Evolutionary conservation across 2,113 vertebrate species (phyloP).

Genomic region (Haemorhous mexicanus): DNA sequence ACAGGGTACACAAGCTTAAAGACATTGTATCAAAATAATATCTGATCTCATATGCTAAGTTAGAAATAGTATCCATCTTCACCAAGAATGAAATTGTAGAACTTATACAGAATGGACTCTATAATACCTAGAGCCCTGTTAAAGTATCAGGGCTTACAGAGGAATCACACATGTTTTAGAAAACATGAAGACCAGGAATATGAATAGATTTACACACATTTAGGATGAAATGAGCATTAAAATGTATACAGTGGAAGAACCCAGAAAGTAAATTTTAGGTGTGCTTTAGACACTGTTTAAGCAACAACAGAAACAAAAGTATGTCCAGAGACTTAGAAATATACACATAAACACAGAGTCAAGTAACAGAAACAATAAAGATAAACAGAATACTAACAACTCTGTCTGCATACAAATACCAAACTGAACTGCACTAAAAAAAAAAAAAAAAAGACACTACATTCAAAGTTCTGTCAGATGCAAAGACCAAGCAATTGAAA

Average conservation of each 20-base stretch:
- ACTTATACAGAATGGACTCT: background rate
- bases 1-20: background rate
- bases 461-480: background rate
- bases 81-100: background rate
- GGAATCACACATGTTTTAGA: background rate
- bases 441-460: background rate
- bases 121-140: background rate
- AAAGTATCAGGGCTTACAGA: background rate
- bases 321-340: background rate
- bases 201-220: background rate
- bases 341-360: background rate
- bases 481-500: background rate
- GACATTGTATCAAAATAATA: background rate
- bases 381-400: background rate
- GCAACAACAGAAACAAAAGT: background rate
- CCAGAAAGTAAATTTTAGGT: background rate
- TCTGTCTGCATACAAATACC: background rate
- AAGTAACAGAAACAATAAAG: background rate
- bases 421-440: background rate
- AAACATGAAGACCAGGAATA: background rate
- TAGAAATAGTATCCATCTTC: background rate
- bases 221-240: background rate
- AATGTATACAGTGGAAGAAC: background rate
- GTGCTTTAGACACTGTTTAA: background rate
- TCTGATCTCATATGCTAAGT: background rate